phyloP scores from a whole-genome alignment of 2,888 invertebrate species.

The Aphodius granarius region DNA sequence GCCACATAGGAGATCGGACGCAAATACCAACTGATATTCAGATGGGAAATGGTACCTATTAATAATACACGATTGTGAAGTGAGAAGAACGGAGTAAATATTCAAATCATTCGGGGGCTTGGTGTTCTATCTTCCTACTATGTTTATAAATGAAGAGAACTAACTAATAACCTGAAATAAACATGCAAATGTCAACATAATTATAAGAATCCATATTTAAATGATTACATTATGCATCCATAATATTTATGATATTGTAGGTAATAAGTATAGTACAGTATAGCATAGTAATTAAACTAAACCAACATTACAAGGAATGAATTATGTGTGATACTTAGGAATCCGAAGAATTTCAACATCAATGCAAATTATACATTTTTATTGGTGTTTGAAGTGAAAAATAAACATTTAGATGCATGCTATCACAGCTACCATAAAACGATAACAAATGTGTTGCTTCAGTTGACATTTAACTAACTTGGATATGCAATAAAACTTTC shows the following conservation, averaged over 20 bases:
- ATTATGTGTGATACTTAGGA: not conserved
- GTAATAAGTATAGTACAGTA: too few species aligned
- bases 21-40: not conserved
- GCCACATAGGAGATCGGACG: not conserved
- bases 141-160: too few species aligned
- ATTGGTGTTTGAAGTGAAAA: not conserved
- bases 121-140: too few species aligned
- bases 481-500: not conserved
- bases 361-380: not conserved
- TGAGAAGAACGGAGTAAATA: not conserved
- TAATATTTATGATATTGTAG: too few species aligned
- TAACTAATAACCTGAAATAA: too few species aligned
- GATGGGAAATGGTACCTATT: not conserved
- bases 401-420: not conserved
- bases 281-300: not conserved
- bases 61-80: not conserved
- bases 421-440: not conserved
- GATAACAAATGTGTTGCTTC: not conserved
- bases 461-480: not conserved
- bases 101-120: not conserved
- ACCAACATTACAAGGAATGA: not conserved
- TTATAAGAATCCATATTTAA: not conserved
- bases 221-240: not conserved
- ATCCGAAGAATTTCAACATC: not conserved
- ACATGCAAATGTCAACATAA: not conserved